These are phyloP conservation scores for Dicrurus megarhynchus DNA, from an alignment of 2,113 vertebrate species.

Conservation along the genomic window DNA sequence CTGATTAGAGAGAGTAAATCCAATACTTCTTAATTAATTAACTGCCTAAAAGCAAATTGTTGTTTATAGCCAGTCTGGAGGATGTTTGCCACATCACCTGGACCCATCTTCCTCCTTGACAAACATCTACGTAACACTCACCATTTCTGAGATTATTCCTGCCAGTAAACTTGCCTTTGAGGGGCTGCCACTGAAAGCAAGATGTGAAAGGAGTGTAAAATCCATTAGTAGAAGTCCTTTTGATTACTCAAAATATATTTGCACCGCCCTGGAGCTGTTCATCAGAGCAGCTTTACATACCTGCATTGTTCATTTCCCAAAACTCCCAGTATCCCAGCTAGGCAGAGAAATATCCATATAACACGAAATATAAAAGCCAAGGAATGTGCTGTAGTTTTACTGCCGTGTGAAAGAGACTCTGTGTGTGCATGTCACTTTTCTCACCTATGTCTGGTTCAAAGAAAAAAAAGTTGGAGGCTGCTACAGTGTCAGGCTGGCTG, in stretches of 20 bases:
- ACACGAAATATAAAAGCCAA: neutral
- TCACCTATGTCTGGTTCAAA: conserved; percentile 7
- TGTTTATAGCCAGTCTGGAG: neutral
- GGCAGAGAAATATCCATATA: neutral
- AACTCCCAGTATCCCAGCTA: neutral
- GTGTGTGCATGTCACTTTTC: neutral
- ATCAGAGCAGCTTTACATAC: conserved; percentile 15
- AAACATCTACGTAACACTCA: neutral
- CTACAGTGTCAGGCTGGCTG: neutral
- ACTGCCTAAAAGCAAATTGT: neutral
- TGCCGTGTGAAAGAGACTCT: neutral
- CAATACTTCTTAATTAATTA: neutral
- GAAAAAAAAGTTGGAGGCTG: neutral
- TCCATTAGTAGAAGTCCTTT: conserved; percentile 11
- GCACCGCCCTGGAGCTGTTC: conserved; percentile 2
- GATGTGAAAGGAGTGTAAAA: conserved; percentile 49
- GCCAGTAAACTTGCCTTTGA: neutral
- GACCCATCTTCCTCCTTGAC: neutral
- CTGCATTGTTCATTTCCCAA: conserved; percentile 7
- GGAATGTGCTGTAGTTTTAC: neutral
- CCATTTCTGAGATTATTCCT: neutral
- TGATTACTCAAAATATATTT: conserved; percentile 27
- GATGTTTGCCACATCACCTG: conserved; percentile 9
- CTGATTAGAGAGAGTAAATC: neutral
- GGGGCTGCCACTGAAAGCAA: neutral